Evolutionary conservation across 2,797 vertebrate genomes (phyloP), one percentile per base, ranked within the genome.

Genomic region (Enteromius trimaculatus): DNA sequence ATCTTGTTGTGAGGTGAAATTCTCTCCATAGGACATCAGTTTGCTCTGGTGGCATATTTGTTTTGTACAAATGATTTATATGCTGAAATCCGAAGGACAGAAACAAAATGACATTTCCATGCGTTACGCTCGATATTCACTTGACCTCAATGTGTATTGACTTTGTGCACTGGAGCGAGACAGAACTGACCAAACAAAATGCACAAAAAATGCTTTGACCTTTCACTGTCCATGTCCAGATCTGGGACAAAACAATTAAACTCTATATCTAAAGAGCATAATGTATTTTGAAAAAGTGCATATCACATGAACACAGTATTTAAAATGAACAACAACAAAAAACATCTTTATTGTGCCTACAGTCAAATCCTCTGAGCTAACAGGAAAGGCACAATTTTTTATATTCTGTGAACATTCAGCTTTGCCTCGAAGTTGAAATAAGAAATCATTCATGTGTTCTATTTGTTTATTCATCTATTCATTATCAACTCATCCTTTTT

Each of bases 71-170:
- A 86, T 87, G 42, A 86, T 86, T 87, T 55, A 83, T 83, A 77
- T 77, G 77, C 21, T 84, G 49, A 75, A 79, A 44, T 86, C 51
- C 23, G 42, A 60, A 31, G 10, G 53, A 82, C 39, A 58, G 31
- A 81, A 82, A 69, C 64, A 70, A 83, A 86, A 83, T 78, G 37
- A 10, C 71, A 60, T 86, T 87, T 88, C 74, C 81, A 47, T 55
- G 74, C 47, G n/a, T 88, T 81, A 70, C 14, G 65, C 77, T 81
- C 79, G 47, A 78, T 86, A 66, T 84, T 79, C 26, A 21, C 62
- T 79, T 80, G 82, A 88, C 86, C 85, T 84, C 77, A 82, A 69
- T 66, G 29, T 68, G 82, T 87, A 88, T 86, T 87, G 88, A 87
- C 81, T 86, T 77, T 89, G 85, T 88, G 82, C 83, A 78, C 16